phyloP scores from a whole-genome alignment of 2,888 invertebrate species.

The Papilio elwesi region DNA sequence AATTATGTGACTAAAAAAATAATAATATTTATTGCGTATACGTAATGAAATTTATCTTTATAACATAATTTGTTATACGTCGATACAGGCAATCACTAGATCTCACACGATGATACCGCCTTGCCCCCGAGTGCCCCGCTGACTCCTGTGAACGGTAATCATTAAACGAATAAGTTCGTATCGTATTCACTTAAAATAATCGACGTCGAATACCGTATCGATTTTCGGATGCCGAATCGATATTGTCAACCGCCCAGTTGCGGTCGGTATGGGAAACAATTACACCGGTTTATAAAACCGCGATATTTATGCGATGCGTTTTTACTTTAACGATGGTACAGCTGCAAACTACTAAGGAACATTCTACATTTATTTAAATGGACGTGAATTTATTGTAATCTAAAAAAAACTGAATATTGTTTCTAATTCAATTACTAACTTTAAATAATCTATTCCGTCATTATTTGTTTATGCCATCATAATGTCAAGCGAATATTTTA shows the following conservation, averaged over 20 bases:
- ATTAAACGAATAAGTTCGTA: slow-evolving; percentile 61
- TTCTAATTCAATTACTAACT: not conserved
- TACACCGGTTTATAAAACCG: slow-evolving; percentile 31
- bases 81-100: slow-evolving; percentile 67
- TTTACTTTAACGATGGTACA: slow-evolving; percentile 44
- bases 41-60: slow-evolving; percentile 36
- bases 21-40: not conserved
- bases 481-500: too few species aligned
- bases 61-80: slow-evolving; percentile 50
- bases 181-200: slow-evolving; percentile 64
- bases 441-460: not conserved
- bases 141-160: slow-evolving; percentile 76
- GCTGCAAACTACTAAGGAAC: slow-evolving; percentile 27
- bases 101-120: slow-evolving; percentile 77
- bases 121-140: slow-evolving; percentile 69
- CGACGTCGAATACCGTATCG: slow-evolving; percentile 69
- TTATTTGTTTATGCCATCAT: not conserved
- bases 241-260: slow-evolving; percentile 62
- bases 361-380: slow-evolving; percentile 15
- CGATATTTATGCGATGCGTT: slow-evolving; percentile 43
- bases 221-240: slow-evolving; percentile 68
- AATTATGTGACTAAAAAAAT: not conserved
- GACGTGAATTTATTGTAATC: not conserved
- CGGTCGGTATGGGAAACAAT: slow-evolving; percentile 70
- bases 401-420: too few species aligned